Percentiles rank a stretch among this genome's conserved stretches.
phyloP scores from a whole-genome alignment of 2,888 invertebrate species.

The Lapara coniferarum region DNA sequence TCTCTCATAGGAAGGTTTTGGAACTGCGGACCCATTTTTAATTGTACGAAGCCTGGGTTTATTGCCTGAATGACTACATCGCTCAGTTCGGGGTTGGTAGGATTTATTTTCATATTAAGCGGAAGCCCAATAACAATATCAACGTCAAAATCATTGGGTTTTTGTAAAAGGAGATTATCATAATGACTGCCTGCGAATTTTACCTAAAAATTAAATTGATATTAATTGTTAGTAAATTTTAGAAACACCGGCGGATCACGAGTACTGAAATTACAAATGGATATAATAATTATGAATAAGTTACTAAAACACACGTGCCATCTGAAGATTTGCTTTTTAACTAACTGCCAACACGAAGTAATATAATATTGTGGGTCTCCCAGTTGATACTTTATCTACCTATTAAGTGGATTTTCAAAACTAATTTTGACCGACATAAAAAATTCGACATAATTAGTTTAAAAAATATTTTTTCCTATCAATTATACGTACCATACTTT shows the following conservation, averaged over 20 bases:
- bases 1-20: slow-evolving; percentile 54
- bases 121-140: slow-evolving; percentile 82
- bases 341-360: too few species aligned
- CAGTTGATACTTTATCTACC: too few species aligned
- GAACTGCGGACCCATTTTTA: slow-evolving; percentile 67
- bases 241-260: too few species aligned
- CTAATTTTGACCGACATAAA: too few species aligned
- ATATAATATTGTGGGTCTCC: too few species aligned
- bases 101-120: slow-evolving; percentile 51
- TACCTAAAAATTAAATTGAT: slow-evolving; percentile 53
- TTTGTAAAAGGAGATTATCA: slow-evolving; percentile 82
- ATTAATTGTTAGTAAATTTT: neutral
- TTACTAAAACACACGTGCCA: too few species aligned
- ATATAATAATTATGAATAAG: too few species aligned
- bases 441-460: too few species aligned
- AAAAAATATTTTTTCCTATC: too few species aligned
- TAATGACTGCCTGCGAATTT: slow-evolving; percentile 85
- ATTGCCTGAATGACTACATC: slow-evolving; percentile 66
- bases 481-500: slow-evolving; percentile 57
- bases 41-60: slow-evolving; percentile 72
- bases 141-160: slow-evolving; percentile 85
- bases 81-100: slow-evolving; percentile 48
- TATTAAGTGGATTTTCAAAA: too few species aligned
- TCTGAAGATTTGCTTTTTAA: too few species aligned
- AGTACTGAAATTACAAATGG: too few species aligned